These are phyloP conservation scores for Rugalucina vietnamica DNA, from an alignment of 2,888 invertebrate genomes.

Conservation along the genomic window DNA sequence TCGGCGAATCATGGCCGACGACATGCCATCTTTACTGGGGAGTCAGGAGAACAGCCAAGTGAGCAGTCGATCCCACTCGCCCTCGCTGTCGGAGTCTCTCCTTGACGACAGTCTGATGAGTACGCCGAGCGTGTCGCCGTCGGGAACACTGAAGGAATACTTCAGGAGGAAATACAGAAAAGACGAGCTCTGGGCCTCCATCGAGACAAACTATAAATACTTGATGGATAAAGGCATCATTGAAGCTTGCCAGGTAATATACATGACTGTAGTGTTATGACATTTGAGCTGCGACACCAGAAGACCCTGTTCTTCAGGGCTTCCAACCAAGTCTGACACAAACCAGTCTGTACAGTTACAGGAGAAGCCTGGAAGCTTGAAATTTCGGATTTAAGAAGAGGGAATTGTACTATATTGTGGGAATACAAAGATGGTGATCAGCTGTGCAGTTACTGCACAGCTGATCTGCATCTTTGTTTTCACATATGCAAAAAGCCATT, in stretches of 20 bases:
- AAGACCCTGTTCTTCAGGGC: too few species aligned
- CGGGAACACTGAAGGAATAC: slow-evolving; percentile 74
- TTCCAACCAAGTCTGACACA: too few species aligned
- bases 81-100: slow-evolving; percentile 64
- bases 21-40: slow-evolving; percentile 62
- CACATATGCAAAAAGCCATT: too few species aligned
- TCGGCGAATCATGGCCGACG: slow-evolving; percentile 72
- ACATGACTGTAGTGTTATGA: too few species aligned
- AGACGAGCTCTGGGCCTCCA: slow-evolving; percentile 94
- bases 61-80: slow-evolving; percentile 76
- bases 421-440: too few species aligned
- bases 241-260: slow-evolving; percentile 92
- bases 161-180: slow-evolving; percentile 86
- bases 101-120: slow-evolving; percentile 72
- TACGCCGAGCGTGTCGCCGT: slow-evolving; percentile 74
- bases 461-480: too few species aligned
- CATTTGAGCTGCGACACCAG: too few species aligned
- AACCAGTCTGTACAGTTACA: too few species aligned
- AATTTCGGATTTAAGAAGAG: too few species aligned
- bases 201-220: slow-evolving; percentile 96
- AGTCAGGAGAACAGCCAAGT: slow-evolving; percentile 71
- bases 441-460: too few species aligned
- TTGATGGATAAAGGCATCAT: slow-evolving; percentile 98
- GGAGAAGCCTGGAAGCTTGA: too few species aligned
- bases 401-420: too few species aligned